Percentiles rank a stretch among this genome's conserved stretches.
Conservation (phyloP, 2,888 invertebrate genomes). For the Tachina lurida region DNA sequence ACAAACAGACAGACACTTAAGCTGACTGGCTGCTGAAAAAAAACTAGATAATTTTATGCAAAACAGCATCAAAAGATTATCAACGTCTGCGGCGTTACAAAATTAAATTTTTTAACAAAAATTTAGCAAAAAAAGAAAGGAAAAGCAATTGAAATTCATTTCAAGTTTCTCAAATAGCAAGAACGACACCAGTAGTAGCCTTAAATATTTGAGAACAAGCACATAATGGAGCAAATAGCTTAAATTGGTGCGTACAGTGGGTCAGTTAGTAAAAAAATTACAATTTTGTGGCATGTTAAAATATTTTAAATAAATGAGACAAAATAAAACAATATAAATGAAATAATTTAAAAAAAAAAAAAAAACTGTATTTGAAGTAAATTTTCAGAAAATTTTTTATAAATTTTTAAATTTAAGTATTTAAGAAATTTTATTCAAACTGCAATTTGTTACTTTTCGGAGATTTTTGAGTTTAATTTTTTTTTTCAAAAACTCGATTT, state of each 20-base stretch:
- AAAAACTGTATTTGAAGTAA: too few relatives aligned
- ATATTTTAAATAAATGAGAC: background rate
- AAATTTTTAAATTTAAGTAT: too few relatives aligned
- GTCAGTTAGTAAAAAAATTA: background rate
- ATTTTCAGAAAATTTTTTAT: too few relatives aligned
- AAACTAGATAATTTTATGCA: background rate
- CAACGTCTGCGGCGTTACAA: slow-evolving; percentile 1
- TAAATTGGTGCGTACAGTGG: background rate
- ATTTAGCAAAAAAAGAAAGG: background rate
- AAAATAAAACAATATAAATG: background rate
- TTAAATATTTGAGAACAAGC: background rate
- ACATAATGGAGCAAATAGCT: background rate
- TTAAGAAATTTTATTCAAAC: too few relatives aligned
- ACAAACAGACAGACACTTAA: background rate
- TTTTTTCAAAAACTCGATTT: too few relatives aligned
- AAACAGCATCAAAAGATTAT: slow-evolving; percentile 1
- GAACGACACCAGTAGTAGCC: background rate
- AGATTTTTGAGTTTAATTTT: too few relatives aligned
- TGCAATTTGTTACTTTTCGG: too few relatives aligned
- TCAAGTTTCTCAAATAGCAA: background rate
- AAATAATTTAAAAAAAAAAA: background rate
- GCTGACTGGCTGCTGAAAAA: background rate
- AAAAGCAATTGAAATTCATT: background rate
- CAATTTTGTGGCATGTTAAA: background rate
- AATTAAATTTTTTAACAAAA: slow-evolving; percentile 1